A percentile compares a stretch with the other conserved stretches of the same genome.
Conservation (phyloP, 2,797 vertebrate species). For the Nyctibius grandis region DNA sequence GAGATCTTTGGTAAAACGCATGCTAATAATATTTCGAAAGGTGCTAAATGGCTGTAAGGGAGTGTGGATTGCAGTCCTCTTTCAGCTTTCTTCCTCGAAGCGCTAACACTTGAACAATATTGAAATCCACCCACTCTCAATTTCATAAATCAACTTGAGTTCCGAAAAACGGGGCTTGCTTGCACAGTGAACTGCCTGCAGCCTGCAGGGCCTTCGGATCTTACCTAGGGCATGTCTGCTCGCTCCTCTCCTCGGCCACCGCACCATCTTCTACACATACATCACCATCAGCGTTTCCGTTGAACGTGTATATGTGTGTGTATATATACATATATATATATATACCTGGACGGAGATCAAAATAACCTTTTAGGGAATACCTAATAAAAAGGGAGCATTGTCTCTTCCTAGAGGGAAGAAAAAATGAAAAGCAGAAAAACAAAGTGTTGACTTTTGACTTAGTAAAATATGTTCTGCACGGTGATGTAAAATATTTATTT, state of each 20-base stretch:
- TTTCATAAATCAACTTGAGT: neutral
- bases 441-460: neutral
- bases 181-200: neutral
- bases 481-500: constrained; percentile 14
- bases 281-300: neutral
- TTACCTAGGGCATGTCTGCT: neutral
- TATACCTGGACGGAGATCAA: neutral
- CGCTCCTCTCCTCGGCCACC: fast-evolving
- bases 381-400: neutral
- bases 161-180: neutral
- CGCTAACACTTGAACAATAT: neutral
- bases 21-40: neutral
- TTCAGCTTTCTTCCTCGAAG: neutral
- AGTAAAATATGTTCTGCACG: neutral
- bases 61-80: neutral
- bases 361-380: neutral
- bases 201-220: neutral
- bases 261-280: neutral
- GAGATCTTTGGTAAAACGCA: neutral
- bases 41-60: neutral
- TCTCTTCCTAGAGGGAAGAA: neutral
- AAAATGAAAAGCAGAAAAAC: neutral
- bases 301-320: too few species aligned
- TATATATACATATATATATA: fast-evolving
- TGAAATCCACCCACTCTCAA: neutral